A percentile compares a stretch with the other conserved stretches of the same genome.
Evolutionary conservation across 2,888 invertebrate genomes (phyloP).

Genomic region (Oligia strigilis): DNA sequence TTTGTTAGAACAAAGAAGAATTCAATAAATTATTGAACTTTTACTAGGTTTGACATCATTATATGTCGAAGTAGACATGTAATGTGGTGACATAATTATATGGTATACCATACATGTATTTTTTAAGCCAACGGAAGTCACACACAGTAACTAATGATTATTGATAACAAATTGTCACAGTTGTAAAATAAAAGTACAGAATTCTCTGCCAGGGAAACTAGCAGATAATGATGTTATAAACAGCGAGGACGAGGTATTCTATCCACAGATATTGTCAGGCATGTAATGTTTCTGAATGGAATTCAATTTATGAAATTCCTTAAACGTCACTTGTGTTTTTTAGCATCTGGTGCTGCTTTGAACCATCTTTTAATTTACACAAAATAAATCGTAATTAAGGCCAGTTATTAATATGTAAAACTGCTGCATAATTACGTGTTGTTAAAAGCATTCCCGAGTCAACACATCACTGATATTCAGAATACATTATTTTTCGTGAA

Average conservation of each 20-base stretch:
- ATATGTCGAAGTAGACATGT: not conserved
- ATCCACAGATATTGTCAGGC: not conserved
- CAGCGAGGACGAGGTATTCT: too few species aligned
- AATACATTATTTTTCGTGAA: slow-evolving; percentile 45
- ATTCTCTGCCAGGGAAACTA: not conserved
- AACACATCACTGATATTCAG: slow-evolving; percentile 44
- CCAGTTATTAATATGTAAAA: slow-evolving; percentile 54
- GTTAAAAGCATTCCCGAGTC: slow-evolving; percentile 21
- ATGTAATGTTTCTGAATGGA: not conserved
- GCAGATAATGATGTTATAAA: not conserved
- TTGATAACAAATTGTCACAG: not conserved
- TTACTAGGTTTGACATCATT: not conserved
- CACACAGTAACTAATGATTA: not conserved
- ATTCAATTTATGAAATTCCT: not conserved
- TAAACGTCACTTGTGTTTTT: not conserved
- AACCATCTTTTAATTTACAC: slow-evolving; percentile 5
- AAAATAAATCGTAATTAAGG: not conserved
- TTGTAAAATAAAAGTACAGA: not conserved
- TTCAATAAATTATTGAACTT: not conserved
- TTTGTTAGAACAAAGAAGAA: not conserved
- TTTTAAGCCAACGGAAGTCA: not conserved
- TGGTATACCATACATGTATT: not conserved
- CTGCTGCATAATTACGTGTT: slow-evolving; percentile 36
- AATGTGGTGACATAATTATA: not conserved
- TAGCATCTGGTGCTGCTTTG: not conserved